Conservation (phyloP, 2,113 vertebrate species). For the Pelmatolapia mariae region DNA sequence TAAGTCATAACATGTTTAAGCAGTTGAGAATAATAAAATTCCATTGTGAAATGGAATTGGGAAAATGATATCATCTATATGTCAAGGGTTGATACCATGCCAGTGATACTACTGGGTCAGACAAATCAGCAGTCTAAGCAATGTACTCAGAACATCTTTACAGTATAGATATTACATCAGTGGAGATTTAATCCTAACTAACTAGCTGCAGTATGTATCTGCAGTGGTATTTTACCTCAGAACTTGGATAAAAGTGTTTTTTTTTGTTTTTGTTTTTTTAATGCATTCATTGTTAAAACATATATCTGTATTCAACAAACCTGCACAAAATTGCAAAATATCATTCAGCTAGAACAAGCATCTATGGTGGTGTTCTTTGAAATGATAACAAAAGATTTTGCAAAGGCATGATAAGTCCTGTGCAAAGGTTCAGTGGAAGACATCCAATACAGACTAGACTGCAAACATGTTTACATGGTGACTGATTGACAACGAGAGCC, state of each 20-base stretch:
- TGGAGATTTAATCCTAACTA: background rate
- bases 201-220: background rate
- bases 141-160: background rate
- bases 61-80: conserved; percentile 7
- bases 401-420: background rate
- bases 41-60: background rate
- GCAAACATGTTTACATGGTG: background rate
- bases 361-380: background rate
- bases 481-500: background rate
- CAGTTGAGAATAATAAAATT: background rate
- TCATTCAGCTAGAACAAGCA: background rate
- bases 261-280: background rate
- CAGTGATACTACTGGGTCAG: background rate
- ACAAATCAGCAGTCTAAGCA: background rate
- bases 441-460: background rate
- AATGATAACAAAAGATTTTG: background rate
- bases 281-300: background rate
- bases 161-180: background rate
- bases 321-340: background rate
- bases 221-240: background rate
- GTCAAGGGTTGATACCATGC: background rate
- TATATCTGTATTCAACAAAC: background rate
- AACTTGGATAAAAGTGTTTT: accelerated
- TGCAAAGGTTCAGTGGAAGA: background rate
- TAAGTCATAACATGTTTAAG: conserved; percentile 10